These are phyloP conservation scores for Sarcoramphus papa DNA, from an alignment of 2,797 vertebrate species.

Conservation along the genomic window DNA sequence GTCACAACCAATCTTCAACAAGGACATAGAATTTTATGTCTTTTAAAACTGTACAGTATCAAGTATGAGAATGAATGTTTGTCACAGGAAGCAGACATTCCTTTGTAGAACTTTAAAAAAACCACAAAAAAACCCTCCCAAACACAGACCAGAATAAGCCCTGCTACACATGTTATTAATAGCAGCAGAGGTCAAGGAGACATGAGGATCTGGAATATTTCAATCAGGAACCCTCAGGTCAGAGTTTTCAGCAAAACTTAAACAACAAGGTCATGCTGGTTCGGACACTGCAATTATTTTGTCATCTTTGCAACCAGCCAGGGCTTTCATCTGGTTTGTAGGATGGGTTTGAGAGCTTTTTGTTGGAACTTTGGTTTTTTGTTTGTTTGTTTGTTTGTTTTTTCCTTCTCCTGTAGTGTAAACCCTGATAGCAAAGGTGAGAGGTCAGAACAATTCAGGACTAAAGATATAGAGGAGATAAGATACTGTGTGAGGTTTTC, in stretches of 20 bases:
- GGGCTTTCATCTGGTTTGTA: not conserved
- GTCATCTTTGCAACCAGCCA: not conserved
- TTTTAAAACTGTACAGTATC: not conserved
- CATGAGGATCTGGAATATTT: not conserved
- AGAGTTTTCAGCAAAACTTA: not conserved
- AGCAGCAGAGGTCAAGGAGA: not conserved
- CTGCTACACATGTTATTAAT: not conserved
- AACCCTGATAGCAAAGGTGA: not conserved
- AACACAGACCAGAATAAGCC: not conserved
- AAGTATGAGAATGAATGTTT: not conserved
- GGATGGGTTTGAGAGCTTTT: not conserved
- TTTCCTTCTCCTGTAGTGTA: not conserved
- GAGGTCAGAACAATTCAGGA: not conserved
- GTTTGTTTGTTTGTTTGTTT: not conserved
- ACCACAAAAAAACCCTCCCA: not conserved
- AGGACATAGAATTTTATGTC: not conserved
- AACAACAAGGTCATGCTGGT: not conserved
- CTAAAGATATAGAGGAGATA: not conserved
- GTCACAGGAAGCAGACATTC: not conserved
- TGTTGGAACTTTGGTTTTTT: rapidly evolving
- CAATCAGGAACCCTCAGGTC: not conserved
- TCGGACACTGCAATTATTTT: not conserved
- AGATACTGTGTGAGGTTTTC: not conserved
- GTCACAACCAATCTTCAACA: not conserved
- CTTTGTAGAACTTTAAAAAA: not conserved